Evolutionary conservation across 1,140 invertebrate genomes (phyloP).

Genomic region (Drosophila truncata): DNA sequence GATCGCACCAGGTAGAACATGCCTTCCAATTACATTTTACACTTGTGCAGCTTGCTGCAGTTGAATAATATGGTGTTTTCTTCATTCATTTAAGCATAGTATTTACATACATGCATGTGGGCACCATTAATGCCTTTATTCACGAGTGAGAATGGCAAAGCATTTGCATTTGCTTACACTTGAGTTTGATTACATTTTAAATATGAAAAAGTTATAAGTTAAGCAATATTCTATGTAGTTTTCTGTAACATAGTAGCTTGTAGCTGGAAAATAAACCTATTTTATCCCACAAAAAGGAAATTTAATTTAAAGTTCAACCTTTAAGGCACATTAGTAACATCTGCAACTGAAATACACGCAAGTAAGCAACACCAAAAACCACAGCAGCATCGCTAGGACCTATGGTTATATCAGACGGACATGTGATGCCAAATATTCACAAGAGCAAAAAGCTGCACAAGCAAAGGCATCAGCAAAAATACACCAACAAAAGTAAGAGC

Average conservation of each 20-base stretch:
- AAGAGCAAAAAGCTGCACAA: conserved; percentile 3
- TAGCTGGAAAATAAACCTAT: neutral
- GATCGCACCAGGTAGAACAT: conserved; percentile 26
- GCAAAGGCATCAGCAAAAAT: neutral
- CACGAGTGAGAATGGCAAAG: neutral
- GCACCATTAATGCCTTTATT: conserved; percentile 3
- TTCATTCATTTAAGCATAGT: conserved; percentile 5
- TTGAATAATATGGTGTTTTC: conserved; percentile 29
- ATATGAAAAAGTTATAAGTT: neutral
- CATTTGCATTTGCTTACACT: neutral
- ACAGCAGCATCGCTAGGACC: conserved; percentile 3
- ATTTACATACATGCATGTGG: conserved; percentile 9
- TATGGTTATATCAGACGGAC: neutral
- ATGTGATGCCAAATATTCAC: neutral
- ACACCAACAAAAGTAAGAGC: conserved; percentile 7
- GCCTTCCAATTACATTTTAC: conserved; percentile 19
- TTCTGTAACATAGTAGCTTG: neutral
- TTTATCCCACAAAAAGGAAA: neutral
- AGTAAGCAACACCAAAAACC: conserved; percentile 10
- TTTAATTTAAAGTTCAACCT: conserved; percentile 1
- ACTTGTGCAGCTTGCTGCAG: conserved; percentile 24
- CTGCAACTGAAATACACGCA: conserved; percentile 11
- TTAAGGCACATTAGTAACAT: conserved; percentile 4
- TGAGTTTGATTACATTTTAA: too few relatives aligned
- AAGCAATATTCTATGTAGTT: neutral